A percentile compares a stretch with the other conserved stretches of the same genome.
phyloP scores from a whole-genome alignment of 2,888 invertebrate species.

The Napeogenes sylphis region DNA sequence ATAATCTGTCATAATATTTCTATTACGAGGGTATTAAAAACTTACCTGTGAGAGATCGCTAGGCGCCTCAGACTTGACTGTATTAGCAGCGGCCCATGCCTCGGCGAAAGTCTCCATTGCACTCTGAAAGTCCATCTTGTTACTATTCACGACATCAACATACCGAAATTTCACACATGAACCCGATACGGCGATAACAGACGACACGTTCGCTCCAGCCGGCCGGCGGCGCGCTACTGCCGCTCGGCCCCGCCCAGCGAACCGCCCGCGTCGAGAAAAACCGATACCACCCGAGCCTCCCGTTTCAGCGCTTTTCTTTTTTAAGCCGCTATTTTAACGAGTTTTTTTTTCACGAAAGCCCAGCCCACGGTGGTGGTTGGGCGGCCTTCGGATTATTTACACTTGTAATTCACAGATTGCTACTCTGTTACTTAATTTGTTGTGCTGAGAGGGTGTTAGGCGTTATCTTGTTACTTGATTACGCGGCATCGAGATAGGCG shows the following conservation, averaged over 20 bases:
- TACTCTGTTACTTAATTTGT: conserved; percentile 62
- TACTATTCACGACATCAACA: conserved; percentile 71
- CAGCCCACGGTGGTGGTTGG: conserved; percentile 73
- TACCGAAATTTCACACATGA: conserved; percentile 71
- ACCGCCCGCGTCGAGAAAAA: conserved; percentile 73
- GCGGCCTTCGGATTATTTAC: conserved; percentile 75
- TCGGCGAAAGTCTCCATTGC: conserved; percentile 99
- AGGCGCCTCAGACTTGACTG: conserved; percentile 80
- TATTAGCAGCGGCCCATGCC: conserved; percentile 94
- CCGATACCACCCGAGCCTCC: conserved; percentile 75
- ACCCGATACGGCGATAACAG: conserved; percentile 44
- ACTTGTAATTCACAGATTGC: conserved; percentile 74
- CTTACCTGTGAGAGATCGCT: conserved; percentile 83
- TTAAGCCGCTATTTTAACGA: conserved; percentile 77
- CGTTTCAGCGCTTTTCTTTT: conserved; percentile 78
- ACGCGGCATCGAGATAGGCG: conserved; percentile 44
- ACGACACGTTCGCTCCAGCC: conserved; percentile 69
- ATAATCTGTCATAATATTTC: background rate
- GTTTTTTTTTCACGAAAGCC: conserved; percentile 66
- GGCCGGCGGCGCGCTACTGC: conserved; percentile 81
- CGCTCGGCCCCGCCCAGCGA: conserved; percentile 70
- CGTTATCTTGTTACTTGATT: conserved; percentile 55
- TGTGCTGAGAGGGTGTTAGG: conserved; percentile 49
- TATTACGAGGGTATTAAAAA: conserved; percentile 26
- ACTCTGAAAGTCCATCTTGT: conserved; percentile 96